Evolutionary conservation across 2,797 vertebrate genomes (phyloP).

Genomic region (Gouania willdenowi): DNA sequence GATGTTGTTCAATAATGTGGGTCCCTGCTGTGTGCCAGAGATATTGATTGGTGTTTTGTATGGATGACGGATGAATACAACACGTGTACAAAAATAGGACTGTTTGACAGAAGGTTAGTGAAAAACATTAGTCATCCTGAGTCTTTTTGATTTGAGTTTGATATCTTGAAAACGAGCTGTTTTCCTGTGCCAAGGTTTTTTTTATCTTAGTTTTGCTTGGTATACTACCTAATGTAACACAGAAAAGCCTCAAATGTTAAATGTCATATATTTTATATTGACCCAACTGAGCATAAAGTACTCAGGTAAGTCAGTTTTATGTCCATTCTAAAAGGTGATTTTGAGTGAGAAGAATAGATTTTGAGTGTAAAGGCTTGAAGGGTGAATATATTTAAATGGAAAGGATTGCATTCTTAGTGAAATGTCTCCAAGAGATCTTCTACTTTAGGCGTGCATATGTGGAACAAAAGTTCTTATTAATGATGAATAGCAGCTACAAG

Average conservation of each 20-base stretch:
- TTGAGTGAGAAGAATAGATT: not conserved
- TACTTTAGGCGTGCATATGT: no score
- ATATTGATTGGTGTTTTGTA: slow-evolving; percentile 12
- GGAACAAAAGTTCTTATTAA: no score
- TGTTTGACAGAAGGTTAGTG: slow-evolving; percentile 1
- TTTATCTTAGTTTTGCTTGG: no score
- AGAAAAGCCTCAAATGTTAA: no score
- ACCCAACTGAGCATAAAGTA: no score
- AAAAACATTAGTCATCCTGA: not conserved
- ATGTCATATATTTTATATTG: no score
- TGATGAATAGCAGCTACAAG: no score
- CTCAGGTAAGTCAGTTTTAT: slow-evolving; percentile 1
- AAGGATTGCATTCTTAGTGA: slow-evolving; percentile 21
- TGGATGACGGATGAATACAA: slow-evolving; percentile 13
- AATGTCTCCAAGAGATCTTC: slow-evolving; percentile 20
- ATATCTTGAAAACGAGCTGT: no score
- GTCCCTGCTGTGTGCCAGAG: not conserved
- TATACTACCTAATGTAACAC: no score
- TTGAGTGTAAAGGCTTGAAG: slow-evolving; percentile 6
- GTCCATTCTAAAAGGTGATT: not conserved
- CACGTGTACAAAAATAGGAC: not conserved
- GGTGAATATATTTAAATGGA: slow-evolving; percentile 32
- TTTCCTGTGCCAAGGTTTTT: no score
- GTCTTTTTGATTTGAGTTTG: not conserved
- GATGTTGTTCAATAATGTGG: not conserved